Evolutionary conservation across 2,888 invertebrate species (phyloP), one percentile per base, ranked within the genome.

Genomic region (Brachypterus glaber): DNA sequence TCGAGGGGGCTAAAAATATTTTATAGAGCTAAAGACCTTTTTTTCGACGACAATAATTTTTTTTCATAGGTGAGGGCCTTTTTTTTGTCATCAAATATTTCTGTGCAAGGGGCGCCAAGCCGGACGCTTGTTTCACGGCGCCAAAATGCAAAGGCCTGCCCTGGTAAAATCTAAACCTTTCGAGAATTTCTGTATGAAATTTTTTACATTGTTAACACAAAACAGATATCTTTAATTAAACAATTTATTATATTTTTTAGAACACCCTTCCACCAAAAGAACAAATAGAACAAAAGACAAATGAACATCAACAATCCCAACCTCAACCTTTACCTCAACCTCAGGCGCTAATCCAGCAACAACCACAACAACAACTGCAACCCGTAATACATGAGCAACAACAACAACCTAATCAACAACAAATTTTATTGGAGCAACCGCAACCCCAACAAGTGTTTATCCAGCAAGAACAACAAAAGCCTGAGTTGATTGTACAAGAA

Each of bases 261-360:
- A 21, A 21, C 9, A 9, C 5, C 5, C 9, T 39, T 9, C 25
- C 35, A 8, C 30, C 44, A 4, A 41, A 42, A 17, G 36, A 42
- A 27, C 44, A 44, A 5, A 39, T 44, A 11, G 29, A 37, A 8
- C 27, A 44, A n/a, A 41, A 44, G 13, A 33, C 45, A 17, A 41
- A 44, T 39, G 44, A 39, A 31, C 30, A 39, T 36, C 33, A 38
- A 47, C 37, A 45, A 31, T 26, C 35, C 17, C 38, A 38, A 35
- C 42, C 29, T 12, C 41, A 38, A 36, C 31, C 24, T 9, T 12
- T 30, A 21, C 21, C 25, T 4, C 33, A 34, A 16, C 43, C 37
- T 26, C 42, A 34, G 27, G 42, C 42, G 27, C 33, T 37, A 13
- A 37, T 21, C 24, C 15, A 27, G 21, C 38, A 25, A 33, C 38